Percentiles rank a stretch among this genome's conserved stretches.
Conservation (phyloP, 92 coral and sea anemone genomes). For the Hydrozoanthus gracilis region DNA sequence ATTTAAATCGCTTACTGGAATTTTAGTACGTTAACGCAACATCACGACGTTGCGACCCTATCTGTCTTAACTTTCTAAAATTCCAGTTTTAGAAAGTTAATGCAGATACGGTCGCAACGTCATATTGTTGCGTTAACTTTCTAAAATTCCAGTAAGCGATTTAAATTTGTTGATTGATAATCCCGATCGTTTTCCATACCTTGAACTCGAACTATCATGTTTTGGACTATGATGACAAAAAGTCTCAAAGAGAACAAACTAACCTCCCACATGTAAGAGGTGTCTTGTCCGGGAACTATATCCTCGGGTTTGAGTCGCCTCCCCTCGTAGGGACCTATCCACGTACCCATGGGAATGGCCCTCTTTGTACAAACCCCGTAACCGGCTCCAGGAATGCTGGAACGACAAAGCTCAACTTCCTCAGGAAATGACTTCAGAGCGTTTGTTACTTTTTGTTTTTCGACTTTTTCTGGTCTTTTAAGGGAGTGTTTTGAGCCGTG, state of each 20-base stretch:
- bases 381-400: slow-evolving; percentile 93
- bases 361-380: slow-evolving; percentile 97
- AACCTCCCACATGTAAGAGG: slow-evolving; percentile 99
- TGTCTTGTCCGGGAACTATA: slow-evolving; percentile 77
- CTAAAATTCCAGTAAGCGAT: no score
- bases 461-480: slow-evolving; percentile 57
- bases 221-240: no score
- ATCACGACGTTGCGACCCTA: no score
- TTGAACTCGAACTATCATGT: no score
- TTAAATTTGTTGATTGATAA: no score
- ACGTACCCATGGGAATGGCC: slow-evolving; percentile 95
- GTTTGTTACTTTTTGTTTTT: slow-evolving; percentile 74
- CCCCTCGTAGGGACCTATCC: slow-evolving; percentile 99
- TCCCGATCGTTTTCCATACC: no score
- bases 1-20: no score
- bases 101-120: no score
- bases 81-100: no score
- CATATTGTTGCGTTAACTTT: no score
- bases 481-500: slow-evolving; percentile 64
- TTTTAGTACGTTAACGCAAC: no score
- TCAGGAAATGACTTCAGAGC: slow-evolving; percentile 95
- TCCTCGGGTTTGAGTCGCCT: slow-evolving; percentile 83
- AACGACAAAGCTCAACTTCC: slow-evolving; percentile 93
- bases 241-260: neutral
- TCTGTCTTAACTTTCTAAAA: no score